phyloP scores from a whole-genome alignment of 2,888 invertebrate species.

The Candidula unifasciata region DNA sequence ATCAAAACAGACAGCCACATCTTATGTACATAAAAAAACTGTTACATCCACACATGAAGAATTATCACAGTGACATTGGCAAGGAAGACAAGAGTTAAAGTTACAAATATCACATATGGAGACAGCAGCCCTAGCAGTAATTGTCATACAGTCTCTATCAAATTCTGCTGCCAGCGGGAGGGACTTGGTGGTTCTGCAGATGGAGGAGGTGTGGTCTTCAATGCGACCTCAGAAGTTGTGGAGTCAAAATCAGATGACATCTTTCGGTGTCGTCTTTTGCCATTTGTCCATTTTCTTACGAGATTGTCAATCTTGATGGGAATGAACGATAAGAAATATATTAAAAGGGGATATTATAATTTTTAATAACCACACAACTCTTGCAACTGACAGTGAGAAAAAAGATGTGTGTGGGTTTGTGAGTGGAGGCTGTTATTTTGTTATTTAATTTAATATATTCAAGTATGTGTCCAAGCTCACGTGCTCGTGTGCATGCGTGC shows the following conservation, averaged over 20 bases:
- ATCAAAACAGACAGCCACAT: neutral
- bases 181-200: neutral
- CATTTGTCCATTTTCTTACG: conserved; percentile 26
- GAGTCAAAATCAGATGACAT: conserved; percentile 18
- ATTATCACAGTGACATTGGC: conserved; percentile 48
- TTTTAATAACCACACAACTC: too few species aligned
- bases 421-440: too few species aligned
- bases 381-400: too few species aligned
- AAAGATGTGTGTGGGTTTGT: too few species aligned
- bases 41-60: conserved; percentile 7
- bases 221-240: neutral
- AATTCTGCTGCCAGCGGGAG: conserved; percentile 25
- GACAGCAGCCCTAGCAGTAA: conserved; percentile 72
- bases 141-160: conserved; percentile 71
- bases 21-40: neutral
- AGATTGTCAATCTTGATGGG: conserved; percentile 39
- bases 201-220: neutral
- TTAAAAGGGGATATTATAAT: too few species aligned
- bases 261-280: conserved; percentile 16
- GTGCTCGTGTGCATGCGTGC: too few species aligned
- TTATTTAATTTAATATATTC: too few species aligned
- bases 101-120: conserved; percentile 66
- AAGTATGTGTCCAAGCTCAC: too few species aligned
- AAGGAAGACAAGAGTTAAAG: conserved; percentile 52
- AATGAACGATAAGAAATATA: neutral